These are phyloP conservation scores for Sinhomidia bicolor DNA, from an alignment of 2,888 invertebrate genomes.

Conservation along the genomic window DNA sequence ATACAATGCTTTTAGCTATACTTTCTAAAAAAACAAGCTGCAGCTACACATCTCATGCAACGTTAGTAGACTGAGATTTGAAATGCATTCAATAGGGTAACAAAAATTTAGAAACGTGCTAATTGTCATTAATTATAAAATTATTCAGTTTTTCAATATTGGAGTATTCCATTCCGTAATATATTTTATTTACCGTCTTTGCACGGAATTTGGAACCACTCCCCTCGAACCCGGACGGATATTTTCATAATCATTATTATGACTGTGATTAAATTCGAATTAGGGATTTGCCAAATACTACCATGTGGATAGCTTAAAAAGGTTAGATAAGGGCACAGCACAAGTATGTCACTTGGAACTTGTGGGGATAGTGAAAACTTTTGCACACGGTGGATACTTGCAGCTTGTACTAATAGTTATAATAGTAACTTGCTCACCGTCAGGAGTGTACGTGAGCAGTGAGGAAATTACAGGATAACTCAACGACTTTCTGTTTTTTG, in stretches of 20 bases:
- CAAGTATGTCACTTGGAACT: neutral
- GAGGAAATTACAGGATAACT: conserved; percentile 30
- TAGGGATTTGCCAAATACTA: neutral
- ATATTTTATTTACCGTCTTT: conserved; percentile 82
- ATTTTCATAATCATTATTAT: conserved; percentile 83
- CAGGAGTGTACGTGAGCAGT: conserved; percentile 39
- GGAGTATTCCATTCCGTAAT: neutral
- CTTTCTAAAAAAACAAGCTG: too few relatives aligned
- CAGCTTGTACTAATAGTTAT: neutral
- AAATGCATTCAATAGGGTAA: too few relatives aligned
- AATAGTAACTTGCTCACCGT: too few relatives aligned
- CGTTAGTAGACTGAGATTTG: neutral
- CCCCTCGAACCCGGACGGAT: conserved; percentile 84
- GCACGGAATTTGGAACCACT: conserved; percentile 85
- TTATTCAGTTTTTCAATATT: neutral
- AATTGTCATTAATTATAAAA: neutral
- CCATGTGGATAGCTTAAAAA: too few relatives aligned
- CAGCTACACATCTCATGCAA: too few relatives aligned
- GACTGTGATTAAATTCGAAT: neutral
- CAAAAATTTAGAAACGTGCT: neutral
- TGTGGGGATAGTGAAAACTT: neutral
- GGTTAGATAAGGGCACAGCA: neutral
- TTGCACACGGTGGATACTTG: neutral
- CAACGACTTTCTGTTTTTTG: neutral
- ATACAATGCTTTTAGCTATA: neutral